Percentiles rank a stretch among this genome's conserved stretches.
Conservation (phyloP, 2,113 vertebrate genomes). For the Gnathonemus echidnorhynchus region DNA sequence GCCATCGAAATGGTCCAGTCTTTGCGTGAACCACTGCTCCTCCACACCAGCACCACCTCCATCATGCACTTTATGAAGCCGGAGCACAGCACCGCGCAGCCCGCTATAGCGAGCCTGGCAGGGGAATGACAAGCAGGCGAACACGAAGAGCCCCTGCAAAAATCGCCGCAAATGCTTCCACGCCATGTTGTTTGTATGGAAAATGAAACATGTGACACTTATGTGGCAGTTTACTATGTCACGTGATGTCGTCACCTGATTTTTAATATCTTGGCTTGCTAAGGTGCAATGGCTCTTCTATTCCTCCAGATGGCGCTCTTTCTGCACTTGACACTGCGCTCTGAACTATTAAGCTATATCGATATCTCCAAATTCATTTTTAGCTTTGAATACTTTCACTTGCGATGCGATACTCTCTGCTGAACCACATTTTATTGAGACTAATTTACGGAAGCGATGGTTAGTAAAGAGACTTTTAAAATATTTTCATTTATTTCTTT, state of each 20-base stretch:
- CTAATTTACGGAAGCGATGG: not conserved
- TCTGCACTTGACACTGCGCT: not conserved
- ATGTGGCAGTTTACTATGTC: not conserved
- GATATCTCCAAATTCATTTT: not conserved
- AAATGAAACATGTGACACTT: not conserved
- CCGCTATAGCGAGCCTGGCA: slow-evolving; percentile 27
- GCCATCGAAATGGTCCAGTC: slow-evolving; percentile 57
- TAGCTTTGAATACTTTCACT: not conserved
- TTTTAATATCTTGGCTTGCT: not conserved
- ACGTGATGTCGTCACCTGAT: slow-evolving; percentile 8
- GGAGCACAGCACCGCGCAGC: slow-evolving; percentile 20
- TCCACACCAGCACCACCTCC: not conserved
- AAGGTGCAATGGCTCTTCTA: not conserved
- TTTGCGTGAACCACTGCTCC: slow-evolving; percentile 56
- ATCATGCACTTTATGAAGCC: not conserved
- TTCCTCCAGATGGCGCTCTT: not conserved
- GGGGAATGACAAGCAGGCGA: not conserved
- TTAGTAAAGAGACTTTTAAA: not conserved
- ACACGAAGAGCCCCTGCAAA: not conserved
- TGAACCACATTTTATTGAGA: not conserved
- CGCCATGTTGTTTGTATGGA: not conserved
- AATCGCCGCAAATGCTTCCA: not conserved
- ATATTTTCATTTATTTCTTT: not conserved
- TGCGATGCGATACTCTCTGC: not conserved
- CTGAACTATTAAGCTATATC: no score